phyloP scores from a whole-genome alignment of 2,888 invertebrate genomes.

The Euzophera pinguis region DNA sequence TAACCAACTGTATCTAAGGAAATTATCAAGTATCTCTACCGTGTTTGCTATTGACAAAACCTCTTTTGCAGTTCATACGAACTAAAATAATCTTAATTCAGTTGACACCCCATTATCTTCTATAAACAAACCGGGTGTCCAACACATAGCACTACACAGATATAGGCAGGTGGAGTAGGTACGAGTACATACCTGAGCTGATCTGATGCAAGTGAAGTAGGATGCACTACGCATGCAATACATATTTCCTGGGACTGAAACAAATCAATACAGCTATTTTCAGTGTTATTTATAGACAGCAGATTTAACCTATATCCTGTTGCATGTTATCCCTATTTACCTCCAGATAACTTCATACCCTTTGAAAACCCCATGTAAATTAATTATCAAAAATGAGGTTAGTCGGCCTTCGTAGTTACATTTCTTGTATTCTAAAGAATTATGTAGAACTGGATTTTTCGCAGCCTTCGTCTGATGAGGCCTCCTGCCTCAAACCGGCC shows the following conservation, averaged over 20 bases:
- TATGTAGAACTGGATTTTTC: too few species aligned
- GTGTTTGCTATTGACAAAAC: constrained; percentile 13
- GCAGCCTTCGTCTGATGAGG: too few species aligned
- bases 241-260: constrained; percentile 1
- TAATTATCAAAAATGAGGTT: too few species aligned
- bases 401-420: too few species aligned
- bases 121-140: neutral
- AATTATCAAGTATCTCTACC: constrained; percentile 4
- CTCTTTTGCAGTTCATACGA: neutral
- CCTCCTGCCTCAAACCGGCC: too few species aligned
- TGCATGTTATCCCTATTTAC: neutral
- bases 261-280: constrained; percentile 9
- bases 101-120: neutral
- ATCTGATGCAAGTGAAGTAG: constrained; percentile 6
- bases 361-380: too few species aligned
- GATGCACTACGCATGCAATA: constrained; percentile 6
- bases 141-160: neutral
- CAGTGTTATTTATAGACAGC: constrained; percentile 1
- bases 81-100: neutral
- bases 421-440: too few species aligned
- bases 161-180: neutral
- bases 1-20: constrained; percentile 14
- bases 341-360: neutral
- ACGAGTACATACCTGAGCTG: neutral
- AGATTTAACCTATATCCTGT: neutral